phyloP scores from a whole-genome alignment of 2,888 invertebrate genomes.

The Cactoblastis cactorum region DNA sequence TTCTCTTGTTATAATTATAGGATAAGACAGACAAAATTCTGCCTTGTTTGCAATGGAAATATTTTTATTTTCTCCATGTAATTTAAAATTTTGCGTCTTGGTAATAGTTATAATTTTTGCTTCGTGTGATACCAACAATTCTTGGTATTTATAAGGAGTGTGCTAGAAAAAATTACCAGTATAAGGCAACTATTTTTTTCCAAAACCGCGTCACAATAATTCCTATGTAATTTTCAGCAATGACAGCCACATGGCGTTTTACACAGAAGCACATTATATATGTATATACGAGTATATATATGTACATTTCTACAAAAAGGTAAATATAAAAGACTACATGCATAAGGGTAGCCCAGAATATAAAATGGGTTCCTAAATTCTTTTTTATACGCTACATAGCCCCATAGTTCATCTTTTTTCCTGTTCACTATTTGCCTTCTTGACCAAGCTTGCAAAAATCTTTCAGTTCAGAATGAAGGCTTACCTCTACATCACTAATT shows the following conservation, averaged over 20 bases:
- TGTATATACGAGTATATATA: not conserved
- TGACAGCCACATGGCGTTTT: not conserved
- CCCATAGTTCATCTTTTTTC: too few relatives aligned
- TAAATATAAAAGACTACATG: too few relatives aligned
- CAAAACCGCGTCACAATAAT: too few relatives aligned
- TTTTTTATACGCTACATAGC: too few relatives aligned
- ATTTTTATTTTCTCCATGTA: not conserved
- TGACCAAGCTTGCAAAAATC: too few relatives aligned
- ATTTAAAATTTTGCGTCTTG: constrained; percentile 21
- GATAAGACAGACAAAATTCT: constrained; percentile 25
- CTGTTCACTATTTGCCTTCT: too few relatives aligned
- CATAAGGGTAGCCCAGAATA: too few relatives aligned
- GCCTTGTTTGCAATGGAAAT: not conserved
- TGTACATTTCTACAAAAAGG: not conserved
- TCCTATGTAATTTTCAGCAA: constrained; percentile 10
- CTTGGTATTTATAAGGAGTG: constrained; percentile 52
- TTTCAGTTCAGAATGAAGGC: too few relatives aligned
- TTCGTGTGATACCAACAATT: constrained; percentile 39
- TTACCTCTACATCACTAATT: too few relatives aligned
- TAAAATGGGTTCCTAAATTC: too few relatives aligned
- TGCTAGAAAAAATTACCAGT: constrained; percentile 49
- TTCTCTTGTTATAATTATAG: constrained; percentile 26
- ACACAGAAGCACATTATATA: not conserved
- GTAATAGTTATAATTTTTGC: constrained; percentile 33
- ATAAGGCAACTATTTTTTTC: constrained; percentile 16